phyloP scores from a whole-genome alignment of 2,888 invertebrate species.

The Dendrolimus pini region DNA sequence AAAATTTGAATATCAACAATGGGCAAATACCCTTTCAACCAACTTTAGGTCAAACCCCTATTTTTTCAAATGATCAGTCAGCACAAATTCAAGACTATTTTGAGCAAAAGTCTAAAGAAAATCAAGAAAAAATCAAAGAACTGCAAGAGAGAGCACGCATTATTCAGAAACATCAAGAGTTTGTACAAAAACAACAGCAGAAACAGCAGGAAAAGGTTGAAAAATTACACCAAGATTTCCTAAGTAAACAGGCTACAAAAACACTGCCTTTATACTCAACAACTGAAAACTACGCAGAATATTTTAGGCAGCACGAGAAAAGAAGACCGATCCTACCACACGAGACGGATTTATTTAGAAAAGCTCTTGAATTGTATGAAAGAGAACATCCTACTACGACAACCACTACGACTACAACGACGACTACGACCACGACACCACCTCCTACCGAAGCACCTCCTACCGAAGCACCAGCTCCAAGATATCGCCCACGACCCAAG shows the following conservation, averaged over 20 bases:
- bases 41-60: constrained; percentile 50
- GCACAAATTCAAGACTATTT: constrained; percentile 74
- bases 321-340: constrained; percentile 77
- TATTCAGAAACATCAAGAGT: constrained; percentile 85
- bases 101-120: constrained; percentile 79
- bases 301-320: constrained; percentile 52
- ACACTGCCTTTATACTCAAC: constrained; percentile 69
- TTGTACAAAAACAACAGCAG: constrained; percentile 87
- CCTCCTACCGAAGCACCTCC: constrained; percentile 41
- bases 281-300: constrained; percentile 65
- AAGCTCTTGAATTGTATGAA: constrained; percentile 81
- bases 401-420: constrained; percentile 81
- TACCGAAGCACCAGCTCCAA: constrained; percentile 44
- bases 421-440: constrained; percentile 68
- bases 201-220: constrained; percentile 86
- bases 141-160: constrained; percentile 83
- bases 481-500: constrained; percentile 48
- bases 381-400: constrained; percentile 82
- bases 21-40: constrained; percentile 59
- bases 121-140: constrained; percentile 78
- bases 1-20: constrained; percentile 43
- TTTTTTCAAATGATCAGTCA: constrained; percentile 68
- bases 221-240: constrained; percentile 82
- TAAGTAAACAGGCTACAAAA: constrained; percentile 82
- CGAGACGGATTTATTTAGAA: constrained; percentile 79